Evolutionary conservation across 2,113 vertebrate species (phyloP).

Genomic region (Aramus guarauna): DNA sequence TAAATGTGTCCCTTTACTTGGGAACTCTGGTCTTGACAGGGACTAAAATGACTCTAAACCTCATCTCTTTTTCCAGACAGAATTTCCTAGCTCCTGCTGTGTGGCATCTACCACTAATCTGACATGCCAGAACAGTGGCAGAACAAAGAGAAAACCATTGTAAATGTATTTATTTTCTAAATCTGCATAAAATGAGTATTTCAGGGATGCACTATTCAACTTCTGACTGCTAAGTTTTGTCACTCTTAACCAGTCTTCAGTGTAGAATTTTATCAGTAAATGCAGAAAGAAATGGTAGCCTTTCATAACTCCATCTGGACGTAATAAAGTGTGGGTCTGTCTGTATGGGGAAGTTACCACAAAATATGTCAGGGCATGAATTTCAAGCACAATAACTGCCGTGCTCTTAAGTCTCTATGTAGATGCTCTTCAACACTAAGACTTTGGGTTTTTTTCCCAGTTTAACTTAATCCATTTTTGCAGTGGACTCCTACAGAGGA

Average conservation of each 20-base stretch:
- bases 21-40: constrained; percentile 57
- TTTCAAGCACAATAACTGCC: constrained; percentile 44
- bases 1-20: constrained; percentile 64
- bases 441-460: neutral
- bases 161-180: constrained; percentile 70
- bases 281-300: constrained; percentile 17
- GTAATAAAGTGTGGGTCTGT: neutral
- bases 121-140: constrained; percentile 59
- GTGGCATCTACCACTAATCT: constrained; percentile 66
- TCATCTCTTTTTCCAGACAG: constrained; percentile 54
- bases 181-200: constrained; percentile 66
- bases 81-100: constrained; percentile 60
- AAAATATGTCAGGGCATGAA: constrained; percentile 21
- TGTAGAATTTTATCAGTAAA: constrained; percentile 45
- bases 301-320: constrained; percentile 1
- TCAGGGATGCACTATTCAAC: constrained; percentile 41
- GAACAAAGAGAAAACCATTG: constrained; percentile 60
- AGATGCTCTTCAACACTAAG: constrained; percentile 28
- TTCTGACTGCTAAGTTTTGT: constrained; percentile 52
- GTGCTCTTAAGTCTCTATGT: constrained; percentile 1
- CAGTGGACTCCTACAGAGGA: constrained; percentile 52
- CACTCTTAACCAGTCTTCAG: constrained; percentile 35
- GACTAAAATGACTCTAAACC: constrained; percentile 63
- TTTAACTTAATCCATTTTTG: constrained; percentile 59
- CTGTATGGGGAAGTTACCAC: neutral